These are phyloP conservation scores for Tholera decimalis DNA, from an alignment of 2,888 invertebrate genomes.

Conservation along the genomic window DNA sequence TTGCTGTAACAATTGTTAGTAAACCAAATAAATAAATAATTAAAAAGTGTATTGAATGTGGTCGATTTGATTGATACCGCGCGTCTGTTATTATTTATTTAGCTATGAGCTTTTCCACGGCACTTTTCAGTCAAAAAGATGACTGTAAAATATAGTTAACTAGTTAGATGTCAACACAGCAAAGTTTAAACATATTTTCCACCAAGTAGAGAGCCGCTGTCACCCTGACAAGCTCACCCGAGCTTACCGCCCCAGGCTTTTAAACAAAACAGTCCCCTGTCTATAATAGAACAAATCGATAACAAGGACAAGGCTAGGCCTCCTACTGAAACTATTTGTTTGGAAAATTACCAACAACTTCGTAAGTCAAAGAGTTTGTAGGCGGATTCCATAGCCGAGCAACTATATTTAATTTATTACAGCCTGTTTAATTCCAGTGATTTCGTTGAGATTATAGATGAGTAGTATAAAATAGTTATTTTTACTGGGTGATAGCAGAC, in stretches of 20 bases:
- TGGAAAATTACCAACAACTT: constrained; percentile 15
- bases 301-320: constrained; percentile 35
- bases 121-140: no score
- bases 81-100: no score
- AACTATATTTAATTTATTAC: constrained; percentile 28
- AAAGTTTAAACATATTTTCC: neutral
- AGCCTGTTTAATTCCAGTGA: neutral
- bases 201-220: neutral
- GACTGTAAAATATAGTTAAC: no score
- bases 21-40: no score
- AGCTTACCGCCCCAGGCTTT: constrained; percentile 17
- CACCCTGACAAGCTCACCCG: constrained; percentile 10
- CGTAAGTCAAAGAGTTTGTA: constrained; percentile 1
- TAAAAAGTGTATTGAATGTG: no score
- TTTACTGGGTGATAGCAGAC: neutral
- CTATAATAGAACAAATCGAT: constrained; percentile 49
- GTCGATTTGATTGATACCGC: no score
- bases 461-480: neutral
- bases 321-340: constrained; percentile 36
- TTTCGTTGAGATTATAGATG: neutral
- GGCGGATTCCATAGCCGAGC: neutral
- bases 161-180: neutral
- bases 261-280: constrained; percentile 16
- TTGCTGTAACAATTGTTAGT: no score
- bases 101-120: no score